Evolutionary conservation across 2,797 vertebrate genomes (phyloP), one percentile per base, ranked within the genome.

Genomic region (Hypotaenidia okinawae): DNA sequence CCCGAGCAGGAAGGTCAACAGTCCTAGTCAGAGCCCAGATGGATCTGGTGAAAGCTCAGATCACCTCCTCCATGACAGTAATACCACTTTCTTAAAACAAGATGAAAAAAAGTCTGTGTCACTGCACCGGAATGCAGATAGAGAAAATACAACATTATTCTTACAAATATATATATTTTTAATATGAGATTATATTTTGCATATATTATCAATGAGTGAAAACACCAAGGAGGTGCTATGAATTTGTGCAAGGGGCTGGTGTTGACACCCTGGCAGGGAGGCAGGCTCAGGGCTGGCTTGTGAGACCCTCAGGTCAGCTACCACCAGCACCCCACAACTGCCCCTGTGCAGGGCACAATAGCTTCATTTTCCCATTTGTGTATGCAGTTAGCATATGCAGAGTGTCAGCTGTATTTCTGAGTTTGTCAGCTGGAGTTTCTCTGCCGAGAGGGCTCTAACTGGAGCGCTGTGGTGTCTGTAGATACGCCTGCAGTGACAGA

Each of bases 381-480:
- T 13, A 11, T 14, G 47, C 72, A 81, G 77, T 76, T 74, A 90
- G 58, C 70, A 68, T 15, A 59, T 41, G 37, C 54, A 80, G 67
- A 90, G 45, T 47, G 37, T 68, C 93, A 92, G 76, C 67, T 92
- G 73, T 30, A 78, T 61, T 94, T 93, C 85, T 59, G 75, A 86
- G 63, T 28, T 59, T 92, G 32, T 82, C 95, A 98, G 97, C 96
- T 97, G 95, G 97, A 98, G 97, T 96, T 97, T 97, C 91, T 96
- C 96, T 91, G 95, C 96, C 16, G 47, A 73, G 74, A 84, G 52
- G 74, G 22, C 39, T 96, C 74, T 69, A 77, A 75, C 49, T 1
- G 3, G 86, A 54, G 49, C 15, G 1, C 64, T 63, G 13, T 35
- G 45, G 28, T 47, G 35, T 79, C 80, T 94, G 62, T 75, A 93